A percentile compares a stretch with the other conserved stretches of the same genome.
Evolutionary conservation across 2,113 vertebrate species (phyloP).

Genomic region (Uria lomvia): DNA sequence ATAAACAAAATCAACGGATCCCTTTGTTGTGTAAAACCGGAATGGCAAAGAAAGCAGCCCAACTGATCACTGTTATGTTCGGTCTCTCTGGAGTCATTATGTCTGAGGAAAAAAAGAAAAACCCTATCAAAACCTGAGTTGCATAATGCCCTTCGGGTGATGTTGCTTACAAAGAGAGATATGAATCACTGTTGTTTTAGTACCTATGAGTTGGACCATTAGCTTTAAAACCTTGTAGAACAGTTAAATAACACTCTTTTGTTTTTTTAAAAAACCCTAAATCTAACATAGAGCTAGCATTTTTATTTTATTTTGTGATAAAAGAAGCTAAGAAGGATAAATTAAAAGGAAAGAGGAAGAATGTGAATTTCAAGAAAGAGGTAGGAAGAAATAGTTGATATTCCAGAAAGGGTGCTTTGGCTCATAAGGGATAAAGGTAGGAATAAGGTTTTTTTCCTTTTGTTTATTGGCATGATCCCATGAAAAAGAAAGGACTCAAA

Average conservation of each 20-base stretch:
- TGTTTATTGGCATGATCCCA: slow-evolving; percentile 35
- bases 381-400: not conserved
- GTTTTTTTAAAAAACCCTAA: not conserved
- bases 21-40: slow-evolving; percentile 4
- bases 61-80: slow-evolving; percentile 13
- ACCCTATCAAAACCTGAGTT: slow-evolving; percentile 3
- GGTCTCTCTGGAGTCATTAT: slow-evolving; percentile 14
- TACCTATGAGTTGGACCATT: not conserved
- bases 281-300: not conserved
- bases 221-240: slow-evolving; percentile 14
- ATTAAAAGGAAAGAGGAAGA: not conserved
- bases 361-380: not conserved
- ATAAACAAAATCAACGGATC: not conserved
- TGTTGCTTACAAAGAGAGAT: slow-evolving; percentile 16
- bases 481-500: slow-evolving; percentile 54
- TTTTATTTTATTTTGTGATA: not conserved
- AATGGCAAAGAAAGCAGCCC: slow-evolving; percentile 3
- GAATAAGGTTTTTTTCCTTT: not conserved
- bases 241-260: not conserved
- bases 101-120: slow-evolving; percentile 19
- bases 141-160: not conserved
- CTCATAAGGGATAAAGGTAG: not conserved
- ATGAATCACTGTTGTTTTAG: slow-evolving; percentile 12
- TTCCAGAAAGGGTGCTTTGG: not conserved
- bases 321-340: not conserved